Evolutionary conservation across 2,888 invertebrate species (phyloP).

Genomic region (Masnerella sp.): DNA sequence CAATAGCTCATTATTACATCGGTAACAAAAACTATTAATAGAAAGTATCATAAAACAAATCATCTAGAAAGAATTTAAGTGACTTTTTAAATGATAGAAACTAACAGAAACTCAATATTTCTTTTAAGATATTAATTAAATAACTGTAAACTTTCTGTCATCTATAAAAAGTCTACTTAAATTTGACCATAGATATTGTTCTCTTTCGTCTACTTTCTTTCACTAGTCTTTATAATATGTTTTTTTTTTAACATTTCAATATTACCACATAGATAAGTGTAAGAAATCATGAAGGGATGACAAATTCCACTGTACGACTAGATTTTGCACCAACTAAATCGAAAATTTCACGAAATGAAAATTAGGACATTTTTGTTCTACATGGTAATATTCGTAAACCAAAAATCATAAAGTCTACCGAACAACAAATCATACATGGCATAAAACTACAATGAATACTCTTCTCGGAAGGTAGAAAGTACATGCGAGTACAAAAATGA

Average conservation of each 20-base stretch:
- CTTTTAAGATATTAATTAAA: no score
- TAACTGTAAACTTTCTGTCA: no score
- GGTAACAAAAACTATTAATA: constrained; percentile 15
- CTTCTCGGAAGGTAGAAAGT: neutral
- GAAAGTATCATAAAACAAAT: constrained; percentile 4
- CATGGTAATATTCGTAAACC: constrained; percentile 19
- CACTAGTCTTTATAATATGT: neutral
- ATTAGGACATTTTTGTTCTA: neutral
- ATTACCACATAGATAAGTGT: constrained; percentile 8
- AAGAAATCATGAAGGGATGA: neutral
- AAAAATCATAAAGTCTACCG: neutral
- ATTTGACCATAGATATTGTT: neutral
- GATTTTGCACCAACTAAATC: constrained; percentile 41
- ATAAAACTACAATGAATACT: constrained; percentile 19
- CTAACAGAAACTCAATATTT: neutral
- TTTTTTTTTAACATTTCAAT: neutral
- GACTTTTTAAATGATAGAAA: neutral
- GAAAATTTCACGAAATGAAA: neutral
- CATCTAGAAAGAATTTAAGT: constrained; percentile 2
- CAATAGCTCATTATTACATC: constrained; percentile 12
- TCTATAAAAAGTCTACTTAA: neutral
- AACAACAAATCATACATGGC: neutral
- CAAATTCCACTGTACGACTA: constrained; percentile 26
- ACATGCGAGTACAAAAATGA: constrained; percentile 14
- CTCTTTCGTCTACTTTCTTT: neutral